phyloP scores from a whole-genome alignment of 2,797 vertebrate species.

The Delichon dasypus region DNA sequence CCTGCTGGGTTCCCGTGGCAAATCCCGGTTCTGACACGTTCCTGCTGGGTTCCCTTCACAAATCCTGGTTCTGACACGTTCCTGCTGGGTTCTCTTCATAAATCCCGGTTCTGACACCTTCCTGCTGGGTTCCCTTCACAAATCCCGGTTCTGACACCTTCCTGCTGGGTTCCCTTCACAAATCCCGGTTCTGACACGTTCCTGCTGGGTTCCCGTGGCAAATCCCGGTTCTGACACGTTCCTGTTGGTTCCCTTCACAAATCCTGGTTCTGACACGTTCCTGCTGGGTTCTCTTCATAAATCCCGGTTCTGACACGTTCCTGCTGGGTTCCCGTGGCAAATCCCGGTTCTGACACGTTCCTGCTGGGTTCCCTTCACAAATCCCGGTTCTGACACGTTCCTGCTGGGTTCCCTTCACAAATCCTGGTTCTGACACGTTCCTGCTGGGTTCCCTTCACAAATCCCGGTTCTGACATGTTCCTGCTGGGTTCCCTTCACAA shows the following conservation, averaged over 20 bases:
- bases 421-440: neutral
- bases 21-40: neutral
- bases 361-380: neutral
- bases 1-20: neutral
- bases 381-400: neutral
- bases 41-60: neutral
- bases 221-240: neutral
- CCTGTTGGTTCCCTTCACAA: neutral
- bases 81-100: neutral
- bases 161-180: neutral
- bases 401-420: neutral
- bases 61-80: neutral
- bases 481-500: neutral
- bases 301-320: neutral
- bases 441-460: neutral
- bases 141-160: neutral
- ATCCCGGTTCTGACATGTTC: neutral
- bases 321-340: neutral
- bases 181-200: neutral
- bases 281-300: neutral
- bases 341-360: neutral
- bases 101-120: neutral
- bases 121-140: neutral
- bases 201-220: neutral
- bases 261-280: neutral